These are phyloP conservation scores for Labeo calbasu DNA, from an alignment of 2,797 vertebrate genomes.

Conservation along the genomic window DNA sequence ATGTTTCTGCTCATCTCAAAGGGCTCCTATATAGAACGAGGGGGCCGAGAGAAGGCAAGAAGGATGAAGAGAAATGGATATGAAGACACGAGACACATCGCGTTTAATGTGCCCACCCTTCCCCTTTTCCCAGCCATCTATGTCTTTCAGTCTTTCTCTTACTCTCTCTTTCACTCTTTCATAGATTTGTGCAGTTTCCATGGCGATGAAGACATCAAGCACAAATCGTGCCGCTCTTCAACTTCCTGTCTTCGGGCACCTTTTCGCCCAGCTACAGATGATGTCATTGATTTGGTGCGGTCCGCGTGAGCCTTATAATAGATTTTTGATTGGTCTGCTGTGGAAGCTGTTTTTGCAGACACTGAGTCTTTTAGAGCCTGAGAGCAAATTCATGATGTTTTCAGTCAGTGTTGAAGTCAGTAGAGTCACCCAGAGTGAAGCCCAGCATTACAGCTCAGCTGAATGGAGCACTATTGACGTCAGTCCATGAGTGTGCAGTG, in stretches of 20 bases:
- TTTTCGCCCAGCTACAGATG: constrained; percentile 81
- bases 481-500: constrained; percentile 34
- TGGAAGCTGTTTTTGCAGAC: constrained; percentile 55
- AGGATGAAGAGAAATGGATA: constrained; percentile 23
- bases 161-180: constrained; percentile 53
- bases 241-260: constrained; percentile 75
- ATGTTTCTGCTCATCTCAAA: constrained; percentile 41
- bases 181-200: constrained; percentile 75
- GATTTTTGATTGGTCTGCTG: constrained; percentile 69
- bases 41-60: constrained; percentile 8
- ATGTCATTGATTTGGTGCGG: constrained; percentile 72
- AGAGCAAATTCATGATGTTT: constrained; percentile 32
- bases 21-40: neutral
- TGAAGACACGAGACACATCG: constrained; percentile 34
- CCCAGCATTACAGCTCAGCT: neutral
- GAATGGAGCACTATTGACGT: constrained; percentile 25
- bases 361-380: constrained; percentile 43
- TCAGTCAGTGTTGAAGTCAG: constrained; percentile 30
- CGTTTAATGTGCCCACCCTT: constrained; percentile 25
- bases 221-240: constrained; percentile 61
- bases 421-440: constrained; percentile 31
- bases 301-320: constrained; percentile 60
- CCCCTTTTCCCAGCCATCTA: constrained; percentile 31
- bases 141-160: constrained; percentile 48
- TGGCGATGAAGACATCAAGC: constrained; percentile 75